A percentile compares a stretch with the other conserved stretches of the same genome.
Conservation (phyloP, 2,797 vertebrate genomes). For the Caiman crocodilus region DNA sequence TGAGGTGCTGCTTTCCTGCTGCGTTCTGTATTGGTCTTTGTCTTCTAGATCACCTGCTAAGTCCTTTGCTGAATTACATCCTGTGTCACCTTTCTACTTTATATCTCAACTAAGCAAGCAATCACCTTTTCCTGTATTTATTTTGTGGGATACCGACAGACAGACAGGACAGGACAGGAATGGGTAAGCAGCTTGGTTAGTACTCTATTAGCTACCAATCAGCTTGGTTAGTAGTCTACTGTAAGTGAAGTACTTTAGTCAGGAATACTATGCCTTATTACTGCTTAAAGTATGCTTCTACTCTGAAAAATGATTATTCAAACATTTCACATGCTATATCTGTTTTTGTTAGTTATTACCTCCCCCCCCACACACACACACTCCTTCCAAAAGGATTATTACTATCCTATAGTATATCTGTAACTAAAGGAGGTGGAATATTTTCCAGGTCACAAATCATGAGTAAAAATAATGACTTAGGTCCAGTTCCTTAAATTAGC, state of each 20-base stretch:
- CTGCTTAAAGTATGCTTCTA: neutral
- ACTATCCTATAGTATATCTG: no score
- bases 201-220: neutral
- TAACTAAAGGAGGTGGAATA: fast-evolving
- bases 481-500: fast-evolving
- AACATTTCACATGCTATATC: neutral
- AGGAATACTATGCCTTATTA: neutral
- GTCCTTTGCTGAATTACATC: neutral
- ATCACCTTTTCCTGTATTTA: neutral
- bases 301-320: no score
- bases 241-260: neutral
- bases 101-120: neutral
- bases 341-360: neutral
- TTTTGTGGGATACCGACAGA: neutral
- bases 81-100: neutral
- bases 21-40: neutral
- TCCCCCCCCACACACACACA: no score
- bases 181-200: neutral
- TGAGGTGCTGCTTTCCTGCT: neutral
- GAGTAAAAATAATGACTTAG: fast-evolving
- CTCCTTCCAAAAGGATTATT: neutral
- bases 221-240: neutral
- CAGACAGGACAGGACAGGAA: neutral
- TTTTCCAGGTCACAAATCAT: neutral
- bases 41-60: neutral